A percentile compares a stretch with the other conserved stretches of the same genome.
These are phyloP conservation scores for Eretmodus cyanostictus DNA, from an alignment of 2,113 vertebrate genomes.

Conservation along the genomic window DNA sequence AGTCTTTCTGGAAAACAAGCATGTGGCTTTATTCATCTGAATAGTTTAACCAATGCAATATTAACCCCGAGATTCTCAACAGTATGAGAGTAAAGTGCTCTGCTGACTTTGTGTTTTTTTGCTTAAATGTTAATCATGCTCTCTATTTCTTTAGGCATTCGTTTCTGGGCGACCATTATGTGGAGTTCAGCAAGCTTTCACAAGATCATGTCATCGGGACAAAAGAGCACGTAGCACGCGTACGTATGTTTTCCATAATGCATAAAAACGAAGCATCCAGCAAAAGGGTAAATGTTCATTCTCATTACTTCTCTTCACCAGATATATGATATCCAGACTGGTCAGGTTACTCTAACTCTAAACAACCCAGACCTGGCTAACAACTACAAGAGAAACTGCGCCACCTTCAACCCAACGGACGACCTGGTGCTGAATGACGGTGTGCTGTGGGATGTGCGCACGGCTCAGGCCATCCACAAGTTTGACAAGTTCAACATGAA, in stretches of 20 bases:
- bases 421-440: constrained; percentile 98
- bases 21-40: constrained; percentile 1
- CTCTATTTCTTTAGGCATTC: constrained; percentile 81
- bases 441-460: constrained; percentile 96
- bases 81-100: neutral
- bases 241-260: constrained; percentile 72
- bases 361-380: constrained; percentile 98
- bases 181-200: constrained; percentile 98
- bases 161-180: constrained; percentile 95
- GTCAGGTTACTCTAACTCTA: constrained; percentile 93
- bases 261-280: neutral
- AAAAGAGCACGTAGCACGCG: constrained; percentile 93
- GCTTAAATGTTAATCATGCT: neutral
- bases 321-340: constrained; percentile 99
- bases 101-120: neutral
- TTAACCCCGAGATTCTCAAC: neutral
- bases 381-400: constrained; percentile 99
- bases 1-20: constrained; percentile 10
- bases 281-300: constrained; percentile 6
- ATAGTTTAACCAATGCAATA: constrained; percentile 6
- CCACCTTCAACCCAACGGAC: constrained; percentile 97
- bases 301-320: constrained; percentile 62
- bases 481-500: constrained; percentile 99
- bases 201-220: constrained; percentile 98
- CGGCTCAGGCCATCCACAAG: constrained; percentile 96